Evolutionary conservation across 2,113 vertebrate species (phyloP).

Genomic region (Neolamprologus kungweensis): DNA sequence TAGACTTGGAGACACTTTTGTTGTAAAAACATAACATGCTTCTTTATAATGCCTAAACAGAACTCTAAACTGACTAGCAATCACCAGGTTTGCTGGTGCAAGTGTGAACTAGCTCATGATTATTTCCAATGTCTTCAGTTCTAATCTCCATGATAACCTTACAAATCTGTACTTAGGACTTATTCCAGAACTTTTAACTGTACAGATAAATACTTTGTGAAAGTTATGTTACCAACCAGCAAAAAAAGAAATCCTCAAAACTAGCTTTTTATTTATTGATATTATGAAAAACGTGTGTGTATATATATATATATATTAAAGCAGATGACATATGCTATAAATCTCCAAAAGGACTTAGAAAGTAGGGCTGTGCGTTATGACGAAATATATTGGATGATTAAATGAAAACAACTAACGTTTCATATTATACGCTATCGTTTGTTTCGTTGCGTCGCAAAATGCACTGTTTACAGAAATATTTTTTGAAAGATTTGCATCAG

Average conservation of each 20-base stretch:
- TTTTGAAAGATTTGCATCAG: too few relatives aligned
- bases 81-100: neutral
- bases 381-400: too few relatives aligned
- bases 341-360: neutral
- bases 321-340: neutral
- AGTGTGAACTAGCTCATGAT: neutral
- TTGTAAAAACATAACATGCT: neutral
- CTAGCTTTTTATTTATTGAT: neutral
- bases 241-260: neutral
- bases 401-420: too few relatives aligned
- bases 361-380: too few relatives aligned
- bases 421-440: too few relatives aligned
- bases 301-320: neutral
- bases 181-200: neutral
- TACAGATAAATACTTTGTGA: neutral
- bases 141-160: neutral
- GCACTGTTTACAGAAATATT: too few relatives aligned
- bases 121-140: neutral
- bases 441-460: too few relatives aligned
- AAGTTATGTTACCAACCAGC: neutral
- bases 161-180: neutral
- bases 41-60: neutral
- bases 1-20: neutral
- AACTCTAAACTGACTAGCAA: neutral
- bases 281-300: rapidly evolving